Evolutionary conservation across 2,113 vertebrate genomes (phyloP).

Genomic region (Nestor notabilis): DNA sequence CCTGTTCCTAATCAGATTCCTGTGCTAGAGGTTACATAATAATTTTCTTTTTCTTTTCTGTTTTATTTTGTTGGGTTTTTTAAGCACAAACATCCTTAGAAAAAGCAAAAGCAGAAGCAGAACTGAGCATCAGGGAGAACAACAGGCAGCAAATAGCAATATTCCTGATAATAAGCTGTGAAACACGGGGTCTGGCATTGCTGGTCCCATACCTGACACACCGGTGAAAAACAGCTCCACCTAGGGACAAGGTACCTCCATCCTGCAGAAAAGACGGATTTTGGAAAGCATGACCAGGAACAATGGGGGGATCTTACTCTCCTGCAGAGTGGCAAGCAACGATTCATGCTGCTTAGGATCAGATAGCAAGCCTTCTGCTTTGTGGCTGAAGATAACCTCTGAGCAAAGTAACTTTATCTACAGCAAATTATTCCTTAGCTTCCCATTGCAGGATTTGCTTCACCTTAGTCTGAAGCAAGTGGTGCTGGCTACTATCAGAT

Average conservation of each 20-base stretch:
- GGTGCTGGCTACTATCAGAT: conserved; percentile 23
- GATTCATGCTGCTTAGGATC: conserved; percentile 13
- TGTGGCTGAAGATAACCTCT: conserved; percentile 55
- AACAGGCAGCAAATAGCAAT: not conserved
- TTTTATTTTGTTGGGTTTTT: not conserved
- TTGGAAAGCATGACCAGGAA: not conserved
- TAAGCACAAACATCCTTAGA: not conserved
- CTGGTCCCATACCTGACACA: not conserved
- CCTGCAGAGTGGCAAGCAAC: conserved; percentile 15
- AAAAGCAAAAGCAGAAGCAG: not conserved
- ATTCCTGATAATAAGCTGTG: not conserved
- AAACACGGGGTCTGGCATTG: not conserved
- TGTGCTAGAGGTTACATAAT: not conserved
- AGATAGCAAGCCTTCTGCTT: conserved; percentile 39
- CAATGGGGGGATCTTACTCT: not conserved
- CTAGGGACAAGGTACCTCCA: conserved; percentile 29
- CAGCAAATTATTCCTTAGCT: conserved; percentile 53
- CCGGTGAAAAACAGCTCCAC: conserved; percentile 14
- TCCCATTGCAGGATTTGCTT: conserved; percentile 53
- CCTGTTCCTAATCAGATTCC: conserved; percentile 57
- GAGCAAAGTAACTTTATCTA: conserved; percentile 57
- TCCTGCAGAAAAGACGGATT: not conserved
- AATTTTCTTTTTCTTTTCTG: not conserved
- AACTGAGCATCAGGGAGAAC: not conserved
- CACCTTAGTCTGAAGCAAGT: conserved; percentile 32